Conservation (phyloP, 2,113 vertebrate genomes). For the Perognathus longimembris region DNA sequence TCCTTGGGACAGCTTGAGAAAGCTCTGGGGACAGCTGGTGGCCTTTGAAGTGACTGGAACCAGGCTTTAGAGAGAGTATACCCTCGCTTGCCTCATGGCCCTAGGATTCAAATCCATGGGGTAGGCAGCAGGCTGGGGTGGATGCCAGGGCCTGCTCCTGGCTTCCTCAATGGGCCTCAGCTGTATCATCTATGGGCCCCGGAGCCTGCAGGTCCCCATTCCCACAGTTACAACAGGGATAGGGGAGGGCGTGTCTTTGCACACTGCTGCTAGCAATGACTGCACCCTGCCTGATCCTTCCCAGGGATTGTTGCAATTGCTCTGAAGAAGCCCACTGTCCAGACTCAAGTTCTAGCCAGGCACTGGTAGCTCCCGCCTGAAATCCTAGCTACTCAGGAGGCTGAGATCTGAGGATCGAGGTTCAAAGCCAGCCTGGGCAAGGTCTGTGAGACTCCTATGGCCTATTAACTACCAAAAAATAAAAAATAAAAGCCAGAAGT, state of each 20-base stretch:
- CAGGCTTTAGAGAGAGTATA: not conserved
- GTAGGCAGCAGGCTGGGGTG: not conserved
- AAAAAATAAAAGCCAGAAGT: too few relatives aligned
- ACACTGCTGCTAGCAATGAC: not conserved
- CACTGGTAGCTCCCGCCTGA: too few relatives aligned
- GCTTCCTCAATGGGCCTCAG: not conserved
- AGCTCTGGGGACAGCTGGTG: not conserved
- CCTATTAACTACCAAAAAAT: too few relatives aligned
- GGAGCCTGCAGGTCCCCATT: not conserved
- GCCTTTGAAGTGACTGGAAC: not conserved
- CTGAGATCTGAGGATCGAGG: too few relatives aligned
- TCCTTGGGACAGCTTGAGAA: not conserved
- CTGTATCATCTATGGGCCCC: not conserved
- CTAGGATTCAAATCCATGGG: fast-evolving
- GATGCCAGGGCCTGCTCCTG: too few relatives aligned
- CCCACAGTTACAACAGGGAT: fast-evolving
- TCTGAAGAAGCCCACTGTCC: not conserved
- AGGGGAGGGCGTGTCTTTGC: not conserved
- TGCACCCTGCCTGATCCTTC: fast-evolving
- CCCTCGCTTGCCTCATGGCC: not conserved
- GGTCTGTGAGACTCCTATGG: too few relatives aligned
- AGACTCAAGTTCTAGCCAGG: not conserved
- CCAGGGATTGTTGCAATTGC: not conserved
- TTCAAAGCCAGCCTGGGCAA: too few relatives aligned
- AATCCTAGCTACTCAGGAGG: too few relatives aligned